Evolutionary conservation across 2,113 vertebrate genomes (phyloP).

Genomic region (Tetrao urogallus): DNA sequence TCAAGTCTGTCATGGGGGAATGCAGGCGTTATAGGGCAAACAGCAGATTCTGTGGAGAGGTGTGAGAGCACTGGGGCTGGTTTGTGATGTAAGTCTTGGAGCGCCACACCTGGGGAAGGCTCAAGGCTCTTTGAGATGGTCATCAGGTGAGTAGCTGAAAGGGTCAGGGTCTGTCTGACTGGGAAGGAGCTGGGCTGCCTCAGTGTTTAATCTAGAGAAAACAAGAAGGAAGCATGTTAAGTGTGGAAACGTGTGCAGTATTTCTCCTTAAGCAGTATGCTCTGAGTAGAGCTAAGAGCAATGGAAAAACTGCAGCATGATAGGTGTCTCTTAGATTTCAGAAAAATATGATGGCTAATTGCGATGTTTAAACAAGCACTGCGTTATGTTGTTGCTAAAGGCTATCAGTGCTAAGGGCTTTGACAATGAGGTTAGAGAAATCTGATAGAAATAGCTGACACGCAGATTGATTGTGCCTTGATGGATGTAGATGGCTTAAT

Average conservation of each 20-base stretch:
- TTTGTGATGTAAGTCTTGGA: background rate
- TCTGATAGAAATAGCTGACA: background rate
- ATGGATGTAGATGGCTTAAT: background rate
- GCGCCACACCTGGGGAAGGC: background rate
- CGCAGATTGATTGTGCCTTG: background rate
- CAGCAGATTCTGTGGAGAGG: background rate
- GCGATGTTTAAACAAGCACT: background rate
- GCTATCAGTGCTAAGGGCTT: background rate
- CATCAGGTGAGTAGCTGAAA: background rate
- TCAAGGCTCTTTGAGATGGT: rapidly evolving
- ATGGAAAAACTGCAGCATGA: background rate
- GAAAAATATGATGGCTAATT: background rate
- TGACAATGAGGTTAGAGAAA: background rate
- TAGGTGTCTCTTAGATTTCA: background rate
- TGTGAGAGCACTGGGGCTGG: background rate
- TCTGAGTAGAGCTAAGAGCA: background rate
- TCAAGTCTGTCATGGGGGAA: background rate
- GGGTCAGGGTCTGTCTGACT: background rate
- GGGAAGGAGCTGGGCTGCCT: background rate
- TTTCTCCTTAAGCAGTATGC: background rate
- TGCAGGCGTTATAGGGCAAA: background rate
- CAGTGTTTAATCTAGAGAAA: background rate
- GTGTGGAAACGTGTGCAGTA: background rate
- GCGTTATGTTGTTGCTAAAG: background rate
- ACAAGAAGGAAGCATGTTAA: background rate